Evolutionary conservation across 1,140 invertebrate genomes (phyloP), one percentile per base, ranked within the genome.

Genomic region (Anastatus disparis): DNA sequence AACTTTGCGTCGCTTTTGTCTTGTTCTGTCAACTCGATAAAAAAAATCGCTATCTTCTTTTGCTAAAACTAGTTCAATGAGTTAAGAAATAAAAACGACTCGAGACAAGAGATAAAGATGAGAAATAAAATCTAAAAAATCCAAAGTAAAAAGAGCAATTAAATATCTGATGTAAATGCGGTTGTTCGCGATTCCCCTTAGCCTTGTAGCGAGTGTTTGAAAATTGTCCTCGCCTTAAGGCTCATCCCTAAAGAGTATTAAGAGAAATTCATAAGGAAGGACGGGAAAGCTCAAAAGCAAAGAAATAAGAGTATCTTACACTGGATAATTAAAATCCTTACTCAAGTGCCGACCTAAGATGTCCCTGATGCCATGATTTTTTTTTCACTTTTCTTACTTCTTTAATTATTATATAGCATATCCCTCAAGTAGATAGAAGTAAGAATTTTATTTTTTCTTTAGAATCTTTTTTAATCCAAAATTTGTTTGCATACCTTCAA

Each of bases 291-390:
- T 68, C 46, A 12, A 56, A 35, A 35, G 40, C 26, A 66, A 46
- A 44, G 53, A 66, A 44, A 15, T 20, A 26, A 46, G 53, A 2
- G n/a, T n/a, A 31, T 52, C 40, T 46, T 0, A 10, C n/a, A 20
- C n/a, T 42, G 29, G 53, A 46, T 68, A 68, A 68, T 68, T 68
- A 59, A 68, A 68, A 68, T 58, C 65, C 31, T 50, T 26, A n/a
- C 55, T 66, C 29, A 17, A 65, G 63, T 40, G 38, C 22, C 22
- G 38, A 56, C n/a, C n/a, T n/a, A n/a, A n/a, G n/a, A n/a, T 42
- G 7, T 15, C 6, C 15, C 27, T 12, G 35, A 10, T 3, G 20
- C n/a, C 13, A 24, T 9, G 22, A 40, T 42, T 58, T 29, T 40
- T 24, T 17, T 40, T 40, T 38, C 40, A 40, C 15, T 26, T 6